Evolutionary conservation across 2,113 vertebrate genomes (phyloP).

Genomic region (Rhabdornis inornatus): DNA sequence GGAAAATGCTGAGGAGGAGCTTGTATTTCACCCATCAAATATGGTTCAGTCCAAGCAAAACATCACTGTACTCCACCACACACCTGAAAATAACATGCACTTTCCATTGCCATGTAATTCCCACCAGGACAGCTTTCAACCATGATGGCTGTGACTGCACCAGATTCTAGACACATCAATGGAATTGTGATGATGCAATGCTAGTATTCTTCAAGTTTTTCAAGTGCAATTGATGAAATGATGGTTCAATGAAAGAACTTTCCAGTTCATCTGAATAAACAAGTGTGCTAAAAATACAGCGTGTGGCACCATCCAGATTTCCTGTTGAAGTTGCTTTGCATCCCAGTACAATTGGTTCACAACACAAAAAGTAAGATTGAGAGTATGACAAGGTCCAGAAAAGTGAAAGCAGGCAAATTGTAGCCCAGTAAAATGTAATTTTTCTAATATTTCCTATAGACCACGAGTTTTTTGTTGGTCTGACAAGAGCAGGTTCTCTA

Average conservation of each 20-base stretch:
- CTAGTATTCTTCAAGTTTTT: neutral
- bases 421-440: neutral
- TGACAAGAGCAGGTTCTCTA: neutral
- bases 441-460: neutral
- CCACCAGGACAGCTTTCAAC: neutral
- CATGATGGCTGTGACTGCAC: neutral
- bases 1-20: neutral
- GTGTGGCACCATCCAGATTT: neutral
- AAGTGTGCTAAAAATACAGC: neutral
- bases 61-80: neutral
- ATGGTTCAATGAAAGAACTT: no score
- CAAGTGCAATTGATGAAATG: neutral
- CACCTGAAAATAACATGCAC: neutral
- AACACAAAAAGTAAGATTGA: neutral
- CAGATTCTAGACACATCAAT: neutral
- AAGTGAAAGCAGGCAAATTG: neutral
- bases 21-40: neutral
- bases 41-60: neutral
- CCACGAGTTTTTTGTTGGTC: neutral
- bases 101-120: neutral
- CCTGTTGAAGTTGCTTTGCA: accelerated
- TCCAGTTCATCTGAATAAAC: neutral
- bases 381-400: neutral
- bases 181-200: neutral
- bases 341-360: accelerated